Evolutionary conservation across 2,888 invertebrate species (phyloP), one percentile per base, ranked within the genome.

Genomic region (Steinernema scapterisci): DNA sequence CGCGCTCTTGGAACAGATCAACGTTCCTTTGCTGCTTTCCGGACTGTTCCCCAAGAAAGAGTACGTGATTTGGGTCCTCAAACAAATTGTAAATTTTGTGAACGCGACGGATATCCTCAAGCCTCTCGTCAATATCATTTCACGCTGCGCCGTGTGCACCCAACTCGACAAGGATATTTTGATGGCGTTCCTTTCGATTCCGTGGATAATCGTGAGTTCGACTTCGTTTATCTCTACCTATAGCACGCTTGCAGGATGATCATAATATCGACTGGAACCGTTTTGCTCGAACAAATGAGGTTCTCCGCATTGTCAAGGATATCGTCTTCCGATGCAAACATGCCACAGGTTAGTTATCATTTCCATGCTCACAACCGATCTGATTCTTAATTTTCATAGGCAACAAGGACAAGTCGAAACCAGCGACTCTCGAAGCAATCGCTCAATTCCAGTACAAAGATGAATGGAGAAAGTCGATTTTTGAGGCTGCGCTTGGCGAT

Each of bases 181-280:
- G 5, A 16, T 74, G 27, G 23, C 74, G 25, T 74, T 71, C 19
- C 45, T 74, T 13, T 74, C 74, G 13, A 21, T 74, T n/a, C 74
- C 74, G 3, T 74, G 74, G 74, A 73, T 74, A 23, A 71, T 71
- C 13, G 73, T 73, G 27, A 6, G 63, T 23, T 23, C 21, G 11
- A 25, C 9, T 38, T 38, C 38, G 38, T 9, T 27, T 43, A 2
- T 44, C 11, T 27, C 7, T 70, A 23, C 31, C 25, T 27, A n/a
- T 70, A 43, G 63, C 27, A n/a, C n/a, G 9, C 71, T 45, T 71
- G 16, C 31, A 71, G 46, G 46, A 71, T 1, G 25, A 71, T 44
- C 45, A 38, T 31, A 48, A 51, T 27, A 51, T 74, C 16, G 74
- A 63, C 13, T 74, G 74, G 74, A 52, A 31, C 7, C 70, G 21